Evolutionary conservation across 2,113 vertebrate species (phyloP).

Genomic region (Leiothrix lutea): DNA sequence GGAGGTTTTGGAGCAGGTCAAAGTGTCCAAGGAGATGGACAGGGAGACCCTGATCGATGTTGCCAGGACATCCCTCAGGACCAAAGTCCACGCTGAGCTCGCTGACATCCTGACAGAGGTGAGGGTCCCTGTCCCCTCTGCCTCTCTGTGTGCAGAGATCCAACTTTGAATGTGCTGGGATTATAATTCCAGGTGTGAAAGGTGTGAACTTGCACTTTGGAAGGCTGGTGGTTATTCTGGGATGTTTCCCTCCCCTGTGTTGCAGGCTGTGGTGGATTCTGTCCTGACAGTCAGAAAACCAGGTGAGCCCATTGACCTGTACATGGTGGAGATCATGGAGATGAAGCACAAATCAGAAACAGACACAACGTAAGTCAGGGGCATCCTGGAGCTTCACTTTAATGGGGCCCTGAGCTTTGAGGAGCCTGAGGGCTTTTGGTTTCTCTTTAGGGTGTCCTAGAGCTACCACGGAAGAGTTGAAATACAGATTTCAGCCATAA

Average conservation of each 20-base stretch:
- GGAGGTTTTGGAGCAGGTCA: conserved; percentile 89
- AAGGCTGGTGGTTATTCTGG: not conserved
- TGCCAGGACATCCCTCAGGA: conserved; percentile 91
- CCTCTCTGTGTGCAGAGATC: not conserved
- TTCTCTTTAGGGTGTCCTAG: not conserved
- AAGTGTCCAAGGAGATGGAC: conserved; percentile 91
- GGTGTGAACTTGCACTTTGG: not conserved
- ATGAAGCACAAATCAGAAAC: conserved; percentile 98
- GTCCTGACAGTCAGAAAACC: conserved; percentile 87
- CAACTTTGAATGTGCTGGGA: not conserved
- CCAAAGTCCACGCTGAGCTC: conserved; percentile 91
- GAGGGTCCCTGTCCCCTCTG: not conserved
- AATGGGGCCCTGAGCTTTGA: not conserved
- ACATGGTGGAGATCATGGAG: conserved; percentile 99
- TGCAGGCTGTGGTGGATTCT: conserved; percentile 93
- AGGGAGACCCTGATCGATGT: conserved; percentile 90
- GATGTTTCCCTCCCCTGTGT: not conserved
- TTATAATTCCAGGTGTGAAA: not conserved
- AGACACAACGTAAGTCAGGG: conserved; percentile 87
- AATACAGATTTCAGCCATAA: not conserved
- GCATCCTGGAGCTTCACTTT: not conserved
- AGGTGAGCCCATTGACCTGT: conserved; percentile 90
- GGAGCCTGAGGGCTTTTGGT: rapidly evolving
- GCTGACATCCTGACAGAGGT: conserved; percentile 96
- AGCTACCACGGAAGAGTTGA: not conserved